A percentile compares a stretch with the other conserved stretches of the same genome.
phyloP scores from a whole-genome alignment of 2,888 invertebrate species.

The Stenolophus ochropezus region DNA sequence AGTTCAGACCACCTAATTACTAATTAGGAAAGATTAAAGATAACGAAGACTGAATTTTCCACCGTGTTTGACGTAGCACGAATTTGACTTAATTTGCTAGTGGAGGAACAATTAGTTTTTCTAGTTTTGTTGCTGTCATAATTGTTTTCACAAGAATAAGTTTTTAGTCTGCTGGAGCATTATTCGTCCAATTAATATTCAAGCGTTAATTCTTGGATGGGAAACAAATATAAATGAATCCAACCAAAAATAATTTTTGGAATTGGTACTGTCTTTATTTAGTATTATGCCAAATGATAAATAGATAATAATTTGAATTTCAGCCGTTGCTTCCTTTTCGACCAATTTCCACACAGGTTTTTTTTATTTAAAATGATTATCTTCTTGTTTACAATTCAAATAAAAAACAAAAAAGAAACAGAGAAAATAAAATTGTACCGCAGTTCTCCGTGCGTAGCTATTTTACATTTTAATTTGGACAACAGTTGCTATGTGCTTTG shows the following conservation, averaged over 20 bases:
- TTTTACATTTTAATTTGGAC: conserved; percentile 52
- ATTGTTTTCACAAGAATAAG: background rate
- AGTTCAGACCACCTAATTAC: conserved; percentile 45
- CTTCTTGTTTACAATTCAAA: conserved; percentile 30
- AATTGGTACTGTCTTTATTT: too few species aligned
- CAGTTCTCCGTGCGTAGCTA: background rate
- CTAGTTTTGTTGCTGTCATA: background rate
- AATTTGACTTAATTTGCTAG: background rate
- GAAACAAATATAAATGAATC: too few species aligned
- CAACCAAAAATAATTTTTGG: too few species aligned
- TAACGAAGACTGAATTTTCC: conserved; percentile 32
- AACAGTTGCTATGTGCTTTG: conserved; percentile 23
- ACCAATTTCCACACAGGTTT: background rate
- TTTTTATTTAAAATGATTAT: conserved; percentile 36
- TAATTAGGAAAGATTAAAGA: conserved; percentile 49
- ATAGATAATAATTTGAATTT: background rate
- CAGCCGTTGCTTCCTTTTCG: background rate
- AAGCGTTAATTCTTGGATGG: too few species aligned
- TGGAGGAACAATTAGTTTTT: background rate
- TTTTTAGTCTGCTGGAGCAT: background rate
- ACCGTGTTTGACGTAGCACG: conserved; percentile 14
- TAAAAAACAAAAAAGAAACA: conserved; percentile 34
- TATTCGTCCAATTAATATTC: background rate
- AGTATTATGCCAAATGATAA: background rate
- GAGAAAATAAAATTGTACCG: conserved; percentile 29